Evolutionary conservation across 2,888 invertebrate genomes (phyloP).

Genomic region (Drosophila rellima): DNA sequence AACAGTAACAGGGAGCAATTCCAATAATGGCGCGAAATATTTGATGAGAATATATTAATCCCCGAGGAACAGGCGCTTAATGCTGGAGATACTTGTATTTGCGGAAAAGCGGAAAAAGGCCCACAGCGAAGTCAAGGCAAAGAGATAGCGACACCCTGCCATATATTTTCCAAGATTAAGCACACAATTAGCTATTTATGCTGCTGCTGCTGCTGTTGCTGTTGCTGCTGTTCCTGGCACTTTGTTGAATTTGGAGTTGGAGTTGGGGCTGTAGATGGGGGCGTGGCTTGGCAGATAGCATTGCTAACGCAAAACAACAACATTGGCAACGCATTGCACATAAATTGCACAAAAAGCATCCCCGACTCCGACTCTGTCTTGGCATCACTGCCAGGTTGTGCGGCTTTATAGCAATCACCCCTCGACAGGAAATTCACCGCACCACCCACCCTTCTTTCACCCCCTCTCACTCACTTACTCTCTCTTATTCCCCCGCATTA

Average conservation of each 20-base stretch:
- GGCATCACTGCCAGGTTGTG: conserved; percentile 33
- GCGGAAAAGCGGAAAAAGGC: conserved; percentile 46
- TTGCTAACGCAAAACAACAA: conserved; percentile 50
- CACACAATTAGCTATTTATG: conserved; percentile 79
- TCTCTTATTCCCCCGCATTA: not conserved
- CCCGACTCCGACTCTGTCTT: conserved; percentile 35
- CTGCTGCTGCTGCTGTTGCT: conserved; percentile 22
- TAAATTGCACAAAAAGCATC: conserved; percentile 76
- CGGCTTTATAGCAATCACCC: conserved; percentile 39
- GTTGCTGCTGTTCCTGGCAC: conserved; percentile 19
- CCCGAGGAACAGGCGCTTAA: conserved; percentile 58
- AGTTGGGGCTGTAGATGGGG: conserved; percentile 16
- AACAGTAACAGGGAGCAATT: conserved; percentile 53
- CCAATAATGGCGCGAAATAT: conserved; percentile 81
- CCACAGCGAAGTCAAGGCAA: conserved; percentile 6
- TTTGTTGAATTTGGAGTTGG: conserved; percentile 10
- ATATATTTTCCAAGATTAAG: conserved; percentile 78
- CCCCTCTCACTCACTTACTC: not conserved
- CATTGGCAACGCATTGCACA: conserved; percentile 76
- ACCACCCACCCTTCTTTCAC: conserved; percentile 9
- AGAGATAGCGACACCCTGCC: conserved; percentile 59
- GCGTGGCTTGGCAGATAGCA: conserved; percentile 58
- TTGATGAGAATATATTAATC: conserved; percentile 82
- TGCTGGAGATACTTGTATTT: conserved; percentile 51
- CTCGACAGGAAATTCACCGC: conserved; percentile 5